A percentile compares a stretch with the other conserved stretches of the same genome.
Evolutionary conservation across 2,797 vertebrate species (phyloP).

Genomic region (Bradypodion pumilum): DNA sequence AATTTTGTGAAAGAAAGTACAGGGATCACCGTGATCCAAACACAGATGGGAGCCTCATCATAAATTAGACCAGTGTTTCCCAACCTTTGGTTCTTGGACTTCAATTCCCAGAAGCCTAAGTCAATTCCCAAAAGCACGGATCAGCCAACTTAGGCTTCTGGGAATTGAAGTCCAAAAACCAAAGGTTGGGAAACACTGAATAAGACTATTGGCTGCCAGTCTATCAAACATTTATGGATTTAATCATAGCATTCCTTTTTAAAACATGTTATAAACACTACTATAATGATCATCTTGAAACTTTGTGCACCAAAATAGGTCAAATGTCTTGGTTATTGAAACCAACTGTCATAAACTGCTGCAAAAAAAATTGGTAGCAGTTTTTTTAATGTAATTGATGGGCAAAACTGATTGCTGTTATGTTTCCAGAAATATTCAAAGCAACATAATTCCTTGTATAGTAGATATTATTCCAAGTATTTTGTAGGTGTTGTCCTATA

Average conservation of each 20-base stretch:
- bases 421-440: neutral
- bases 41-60: too few species aligned
- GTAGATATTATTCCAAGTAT: neutral
- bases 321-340: neutral
- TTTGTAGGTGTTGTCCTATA: neutral
- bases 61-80: too few species aligned
- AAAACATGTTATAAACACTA: neutral
- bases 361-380: neutral
- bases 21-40: too few species aligned
- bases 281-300: neutral
- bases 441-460: neutral
- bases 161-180: too few species aligned
- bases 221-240: neutral
- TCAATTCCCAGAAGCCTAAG: too few species aligned
- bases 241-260: neutral
- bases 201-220: neutral
- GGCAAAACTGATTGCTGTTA: neutral
- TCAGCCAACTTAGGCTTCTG: too few species aligned
- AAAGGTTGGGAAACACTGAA: too few species aligned
- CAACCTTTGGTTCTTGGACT: too few species aligned
- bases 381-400: too few species aligned
- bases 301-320: neutral
- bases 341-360: neutral
- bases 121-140: too few species aligned
- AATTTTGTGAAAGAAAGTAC: neutral